Evolutionary conservation across 1,140 invertebrate species (phyloP).

Genomic region (Homarus americanus): DNA sequence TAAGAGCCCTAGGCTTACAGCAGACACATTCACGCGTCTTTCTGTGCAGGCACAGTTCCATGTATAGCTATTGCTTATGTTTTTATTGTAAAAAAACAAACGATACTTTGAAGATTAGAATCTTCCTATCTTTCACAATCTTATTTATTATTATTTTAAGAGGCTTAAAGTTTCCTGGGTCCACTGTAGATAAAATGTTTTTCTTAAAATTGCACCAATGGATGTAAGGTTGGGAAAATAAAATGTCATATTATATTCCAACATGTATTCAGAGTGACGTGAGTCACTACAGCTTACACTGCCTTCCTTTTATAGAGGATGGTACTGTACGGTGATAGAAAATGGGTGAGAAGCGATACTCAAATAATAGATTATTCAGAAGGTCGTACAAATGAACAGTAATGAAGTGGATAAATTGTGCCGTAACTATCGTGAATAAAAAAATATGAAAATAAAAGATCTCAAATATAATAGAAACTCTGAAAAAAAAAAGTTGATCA

Average conservation of each 20-base stretch:
- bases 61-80: too few species aligned
- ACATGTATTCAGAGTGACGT: constrained; percentile 67
- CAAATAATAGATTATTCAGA: constrained; percentile 12
- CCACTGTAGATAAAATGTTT: too few species aligned
- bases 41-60: too few species aligned
- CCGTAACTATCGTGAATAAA: constrained; percentile 34
- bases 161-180: too few species aligned
- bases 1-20: too few species aligned
- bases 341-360: constrained; percentile 34
- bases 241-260: constrained; percentile 48
- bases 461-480: constrained; percentile 38
- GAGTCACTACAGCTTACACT: constrained; percentile 67
- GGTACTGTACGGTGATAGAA: constrained; percentile 55
- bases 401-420: constrained; percentile 58
- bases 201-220: too few species aligned
- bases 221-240: not conserved
- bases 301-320: constrained; percentile 64
- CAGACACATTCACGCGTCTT: too few species aligned
- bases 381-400: constrained; percentile 58
- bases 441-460: constrained; percentile 43
- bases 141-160: too few species aligned
- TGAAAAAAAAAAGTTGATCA: not conserved
- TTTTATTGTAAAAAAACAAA: too few species aligned
- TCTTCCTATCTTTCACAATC: too few species aligned
- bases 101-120: too few species aligned